A percentile compares a stretch with the other conserved stretches of the same genome.
Evolutionary conservation across 1,140 invertebrate species (phyloP).

Genomic region (Galleria mellonella): DNA sequence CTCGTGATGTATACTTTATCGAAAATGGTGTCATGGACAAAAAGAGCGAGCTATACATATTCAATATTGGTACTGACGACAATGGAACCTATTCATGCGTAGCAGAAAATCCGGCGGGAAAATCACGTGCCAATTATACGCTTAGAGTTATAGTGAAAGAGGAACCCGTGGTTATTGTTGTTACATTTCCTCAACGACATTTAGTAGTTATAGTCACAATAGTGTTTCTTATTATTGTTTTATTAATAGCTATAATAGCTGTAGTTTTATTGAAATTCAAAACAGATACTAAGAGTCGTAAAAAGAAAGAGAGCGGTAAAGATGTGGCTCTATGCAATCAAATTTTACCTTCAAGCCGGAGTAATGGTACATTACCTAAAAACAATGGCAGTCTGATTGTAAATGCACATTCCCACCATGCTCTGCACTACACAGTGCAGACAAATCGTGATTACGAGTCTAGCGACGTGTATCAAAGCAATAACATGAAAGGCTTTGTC

Average conservation of each 20-base stretch:
- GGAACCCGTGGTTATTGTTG: conserved; percentile 79
- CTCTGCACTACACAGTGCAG: conserved; percentile 61
- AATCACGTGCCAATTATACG: conserved; percentile 84
- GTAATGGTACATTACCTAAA: conserved; percentile 57
- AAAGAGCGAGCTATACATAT: conserved; percentile 84
- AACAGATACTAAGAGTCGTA: conserved; percentile 73
- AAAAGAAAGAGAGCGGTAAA: conserved; percentile 74
- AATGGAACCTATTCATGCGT: conserved; percentile 88
- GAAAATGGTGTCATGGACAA: conserved; percentile 82
- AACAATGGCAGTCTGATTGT: conserved; percentile 67
- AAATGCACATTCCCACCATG: conserved; percentile 67
- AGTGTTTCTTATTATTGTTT: conserved; percentile 76
- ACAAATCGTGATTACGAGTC: conserved; percentile 58
- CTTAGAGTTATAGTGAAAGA: conserved; percentile 83
- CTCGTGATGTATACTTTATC: conserved; percentile 80
- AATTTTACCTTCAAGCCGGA: conserved; percentile 55
- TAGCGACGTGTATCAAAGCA: conserved; percentile 60
- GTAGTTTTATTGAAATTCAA: conserved; percentile 78
- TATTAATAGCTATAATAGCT: conserved; percentile 77
- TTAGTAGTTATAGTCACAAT: conserved; percentile 79
- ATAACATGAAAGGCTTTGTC: conserved; percentile 74
- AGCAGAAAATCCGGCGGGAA: conserved; percentile 88
- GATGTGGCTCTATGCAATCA: conserved; percentile 68
- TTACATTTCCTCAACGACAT: conserved; percentile 80
- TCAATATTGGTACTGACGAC: conserved; percentile 82